Conservation (phyloP, 2,888 invertebrate species). For the Caenorhabditis sp. region DNA sequence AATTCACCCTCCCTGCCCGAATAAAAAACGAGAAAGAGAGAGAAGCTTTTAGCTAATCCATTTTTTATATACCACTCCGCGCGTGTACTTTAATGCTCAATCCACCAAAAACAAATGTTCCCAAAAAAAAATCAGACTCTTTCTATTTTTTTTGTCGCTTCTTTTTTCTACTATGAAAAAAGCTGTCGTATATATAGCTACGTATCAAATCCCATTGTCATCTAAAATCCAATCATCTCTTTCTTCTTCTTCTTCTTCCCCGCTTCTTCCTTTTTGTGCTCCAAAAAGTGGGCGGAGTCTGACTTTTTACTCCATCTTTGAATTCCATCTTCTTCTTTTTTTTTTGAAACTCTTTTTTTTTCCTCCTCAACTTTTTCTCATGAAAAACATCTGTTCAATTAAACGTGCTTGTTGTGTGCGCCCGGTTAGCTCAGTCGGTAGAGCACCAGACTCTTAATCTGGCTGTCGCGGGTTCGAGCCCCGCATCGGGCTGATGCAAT, state of each 20-base stretch:
- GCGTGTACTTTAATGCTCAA: constrained; percentile 2
- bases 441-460: constrained; percentile 70
- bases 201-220: background rate
- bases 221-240: background rate
- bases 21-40: background rate
- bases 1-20: constrained; percentile 18
- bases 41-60: background rate
- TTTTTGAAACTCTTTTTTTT: background rate
- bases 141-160: too few relatives aligned
- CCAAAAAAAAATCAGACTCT: too few relatives aligned
- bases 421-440: constrained; percentile 70
- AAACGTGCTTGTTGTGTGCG: constrained; percentile 8
- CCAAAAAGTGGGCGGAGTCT: background rate
- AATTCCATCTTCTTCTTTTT: constrained; percentile 4
- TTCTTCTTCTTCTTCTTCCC: background rate
- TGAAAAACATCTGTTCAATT: constrained; percentile 10
- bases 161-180: background rate
- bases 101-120: too few relatives aligned
- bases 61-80: background rate
- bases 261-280: background rate
- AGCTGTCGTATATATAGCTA: too few relatives aligned
- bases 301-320: background rate
- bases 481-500: constrained; percentile 63
- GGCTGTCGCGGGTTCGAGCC: constrained; percentile 70
- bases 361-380: constrained; percentile 15